Percentiles rank a stretch among this genome's conserved stretches.
Conservation (phyloP, 1,140 invertebrate species). For the Coelopa frigida region DNA sequence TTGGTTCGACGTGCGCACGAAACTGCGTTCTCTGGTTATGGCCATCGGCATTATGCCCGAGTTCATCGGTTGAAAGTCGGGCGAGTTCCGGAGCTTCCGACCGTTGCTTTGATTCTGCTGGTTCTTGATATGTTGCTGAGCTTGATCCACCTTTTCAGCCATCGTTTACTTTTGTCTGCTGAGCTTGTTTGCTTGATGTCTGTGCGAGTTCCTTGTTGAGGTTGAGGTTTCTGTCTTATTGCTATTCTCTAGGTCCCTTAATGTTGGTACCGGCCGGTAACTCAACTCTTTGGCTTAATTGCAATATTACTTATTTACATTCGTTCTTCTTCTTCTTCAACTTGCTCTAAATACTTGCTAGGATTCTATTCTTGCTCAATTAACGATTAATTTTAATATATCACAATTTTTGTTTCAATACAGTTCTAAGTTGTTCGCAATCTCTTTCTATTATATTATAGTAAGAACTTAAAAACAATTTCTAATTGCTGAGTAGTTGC, state of each 20-base stretch:
- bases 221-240: not conserved
- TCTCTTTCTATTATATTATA: not conserved
- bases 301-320: too few species aligned
- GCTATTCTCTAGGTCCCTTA: not conserved
- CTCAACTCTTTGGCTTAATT: too few species aligned
- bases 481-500: too few species aligned
- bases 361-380: too few species aligned
- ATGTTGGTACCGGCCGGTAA: too few species aligned
- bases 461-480: too few species aligned
- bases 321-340: not conserved
- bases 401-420: slow-evolving; percentile 9
- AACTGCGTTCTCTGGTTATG: slow-evolving; percentile 54
- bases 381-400: slow-evolving; percentile 11
- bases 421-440: slow-evolving; percentile 3
- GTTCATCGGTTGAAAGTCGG: slow-evolving; percentile 30
- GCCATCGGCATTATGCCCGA: slow-evolving; percentile 39
- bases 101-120: slow-evolving; percentile 21
- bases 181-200: not conserved
- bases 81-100: slow-evolving; percentile 39
- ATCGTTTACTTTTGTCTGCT: slow-evolving; percentile 1
- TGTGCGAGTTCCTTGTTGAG: not conserved
- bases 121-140: slow-evolving; percentile 17
- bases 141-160: slow-evolving; percentile 33
- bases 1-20: slow-evolving; percentile 52
- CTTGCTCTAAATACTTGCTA: too few species aligned